Evolutionary conservation across 2,113 vertebrate species (phyloP), one percentile per base, ranked within the genome.

Genomic region (Zootoca vivipara): DNA sequence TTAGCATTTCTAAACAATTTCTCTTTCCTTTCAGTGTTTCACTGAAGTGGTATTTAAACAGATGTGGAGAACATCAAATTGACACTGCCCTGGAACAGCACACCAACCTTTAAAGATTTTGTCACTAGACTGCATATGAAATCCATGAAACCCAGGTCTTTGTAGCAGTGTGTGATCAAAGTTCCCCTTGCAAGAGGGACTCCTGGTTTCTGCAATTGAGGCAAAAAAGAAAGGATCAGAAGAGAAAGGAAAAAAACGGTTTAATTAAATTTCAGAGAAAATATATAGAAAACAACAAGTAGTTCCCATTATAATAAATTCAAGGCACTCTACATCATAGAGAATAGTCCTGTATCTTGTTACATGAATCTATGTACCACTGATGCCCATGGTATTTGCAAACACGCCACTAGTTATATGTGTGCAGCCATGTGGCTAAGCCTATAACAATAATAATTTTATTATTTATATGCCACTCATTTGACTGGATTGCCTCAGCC

Each of bases 141-240:
- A 96, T 99, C 98, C 98, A 99, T 98, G 95, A 99, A 99, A 91
- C 97, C 94, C 94, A 99, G 96, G 92, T 99, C 98, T 93, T 98
- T 98, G 96, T 98, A 98, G 93, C 99, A 99, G 96, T 98, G 99
- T 35, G 98, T 98, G 93, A 99, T 96, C 83, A 99, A 95, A 35
- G 98, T 96, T 46, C 97, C 97, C 92, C 96, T 97, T 87, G 99
- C 98, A 87, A 99, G 92, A 0, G 98, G 98, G 20, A 99, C 98
- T 20, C 99, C 98, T 0, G 97, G 97, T 97, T 98, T 98, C 99
- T 99, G 92, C 80, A 40, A 30, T 64, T 20, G 56, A 73, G 16
- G 64, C 16, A 8, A 87, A 78, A 85, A 77, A 64, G 20, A 35
- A 83, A 87, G 77, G 86, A 91, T 82, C 4, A 65, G 22, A n/a